Conservation (phyloP, 2,113 vertebrate species). For the Tragelaphus buxtoni region DNA sequence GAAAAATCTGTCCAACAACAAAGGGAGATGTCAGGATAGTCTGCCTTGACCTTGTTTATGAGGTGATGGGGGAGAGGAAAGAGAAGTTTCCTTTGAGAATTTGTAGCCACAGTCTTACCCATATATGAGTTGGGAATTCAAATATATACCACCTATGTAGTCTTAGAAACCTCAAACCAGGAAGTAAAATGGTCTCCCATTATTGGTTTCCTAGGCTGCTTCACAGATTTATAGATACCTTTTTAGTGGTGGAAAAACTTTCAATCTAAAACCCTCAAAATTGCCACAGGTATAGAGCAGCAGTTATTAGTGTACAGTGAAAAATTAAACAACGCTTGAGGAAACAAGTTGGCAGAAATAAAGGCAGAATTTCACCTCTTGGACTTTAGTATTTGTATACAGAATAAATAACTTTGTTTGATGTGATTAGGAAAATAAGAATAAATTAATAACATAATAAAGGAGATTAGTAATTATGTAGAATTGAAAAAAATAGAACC, state of each 20-base stretch:
- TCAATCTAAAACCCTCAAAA: not conserved
- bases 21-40: not conserved
- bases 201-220: not conserved
- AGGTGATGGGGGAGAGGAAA: not conserved
- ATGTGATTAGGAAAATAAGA: not conserved
- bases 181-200: not conserved
- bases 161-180: not conserved
- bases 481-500: not conserved
- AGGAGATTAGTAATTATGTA: not conserved
- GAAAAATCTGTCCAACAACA: not conserved
- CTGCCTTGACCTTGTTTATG: not conserved
- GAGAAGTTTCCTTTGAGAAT: not conserved
- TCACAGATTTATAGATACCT: not conserved
- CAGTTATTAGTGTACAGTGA: not conserved
- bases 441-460: not conserved
- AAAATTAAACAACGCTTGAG: not conserved
- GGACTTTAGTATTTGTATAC: not conserved
- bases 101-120: not conserved
- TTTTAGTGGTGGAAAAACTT: not conserved
- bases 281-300: not conserved
- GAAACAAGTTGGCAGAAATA: not conserved
- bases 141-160: not conserved
- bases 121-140: not conserved
- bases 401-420: not conserved
- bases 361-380: not conserved